A percentile compares a stretch with the other conserved stretches of the same genome.
phyloP scores from a whole-genome alignment of 2,797 vertebrate genomes.

The Microcaecilia unicolor region DNA sequence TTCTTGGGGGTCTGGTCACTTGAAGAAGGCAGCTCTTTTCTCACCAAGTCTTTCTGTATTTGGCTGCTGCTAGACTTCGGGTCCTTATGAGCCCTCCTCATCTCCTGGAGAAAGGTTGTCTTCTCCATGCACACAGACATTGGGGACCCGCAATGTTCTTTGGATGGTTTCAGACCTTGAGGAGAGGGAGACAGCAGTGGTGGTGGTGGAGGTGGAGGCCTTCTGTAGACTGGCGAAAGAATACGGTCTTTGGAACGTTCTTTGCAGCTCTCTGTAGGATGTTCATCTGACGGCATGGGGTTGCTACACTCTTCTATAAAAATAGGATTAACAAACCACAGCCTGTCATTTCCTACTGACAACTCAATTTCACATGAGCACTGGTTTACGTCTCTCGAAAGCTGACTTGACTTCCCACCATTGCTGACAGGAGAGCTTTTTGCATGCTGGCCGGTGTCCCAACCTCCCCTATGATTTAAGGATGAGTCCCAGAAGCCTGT shows the following conservation, averaged over 20 bases:
- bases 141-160: constrained; percentile 6
- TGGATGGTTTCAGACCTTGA: constrained; percentile 13
- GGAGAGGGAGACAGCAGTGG: constrained; percentile 44
- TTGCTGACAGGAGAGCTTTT: constrained; percentile 16
- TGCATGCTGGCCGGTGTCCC: constrained; percentile 2
- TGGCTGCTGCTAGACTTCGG: constrained; percentile 16
- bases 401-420: constrained; percentile 16
- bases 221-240: constrained; percentile 32
- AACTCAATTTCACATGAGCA: constrained; percentile 62
- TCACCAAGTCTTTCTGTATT: constrained; percentile 24
- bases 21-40: neutral
- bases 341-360: constrained; percentile 52
- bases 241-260: neutral
- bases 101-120: constrained; percentile 16
- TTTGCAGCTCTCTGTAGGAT: constrained; percentile 36
- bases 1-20: constrained; percentile 9
- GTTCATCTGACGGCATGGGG: constrained; percentile 12
- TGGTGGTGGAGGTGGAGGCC: constrained; percentile 39
- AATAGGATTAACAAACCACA: constrained; percentile 82
- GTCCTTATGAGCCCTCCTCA: constrained; percentile 26
- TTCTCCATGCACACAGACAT: constrained; percentile 26
- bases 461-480: constrained; percentile 47
- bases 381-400: constrained; percentile 23
- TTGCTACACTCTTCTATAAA: constrained; percentile 67
- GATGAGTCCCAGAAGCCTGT: constrained; percentile 85